Evolutionary conservation across 2,888 invertebrate genomes (phyloP).

Genomic region (Drosophila eohydei): DNA sequence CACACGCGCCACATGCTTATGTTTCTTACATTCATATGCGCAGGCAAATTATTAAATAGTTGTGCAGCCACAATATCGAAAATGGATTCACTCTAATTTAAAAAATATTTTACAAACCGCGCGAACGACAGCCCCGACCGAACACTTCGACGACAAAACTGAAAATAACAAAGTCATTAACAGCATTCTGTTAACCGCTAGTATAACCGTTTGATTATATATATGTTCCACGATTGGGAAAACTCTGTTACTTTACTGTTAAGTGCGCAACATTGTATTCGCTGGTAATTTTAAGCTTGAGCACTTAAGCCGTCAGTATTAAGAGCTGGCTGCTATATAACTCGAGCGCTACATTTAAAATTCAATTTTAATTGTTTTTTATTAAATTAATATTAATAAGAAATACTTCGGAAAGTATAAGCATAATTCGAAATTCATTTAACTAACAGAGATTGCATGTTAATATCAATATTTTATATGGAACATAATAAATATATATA

Average conservation of each 20-base stretch:
- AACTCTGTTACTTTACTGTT: constrained; percentile 2
- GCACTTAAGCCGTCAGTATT: background rate
- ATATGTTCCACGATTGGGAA: background rate
- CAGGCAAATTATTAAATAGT: constrained; percentile 37
- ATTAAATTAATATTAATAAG: constrained; percentile 7
- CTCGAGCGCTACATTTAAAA: constrained; percentile 3
- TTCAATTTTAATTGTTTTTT: background rate
- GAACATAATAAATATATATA: background rate
- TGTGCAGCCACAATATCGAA: constrained; percentile 42
- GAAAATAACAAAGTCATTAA: constrained; percentile 44
- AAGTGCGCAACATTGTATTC: background rate
- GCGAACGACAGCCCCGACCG: constrained; percentile 48
- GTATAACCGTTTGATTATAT: constrained; percentile 3
- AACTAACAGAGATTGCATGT: constrained; percentile 18
- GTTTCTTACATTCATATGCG: constrained; percentile 48
- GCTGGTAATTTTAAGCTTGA: background rate
- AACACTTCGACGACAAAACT: constrained; percentile 42
- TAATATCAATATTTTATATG: constrained; percentile 19
- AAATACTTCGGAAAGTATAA: constrained; percentile 12
- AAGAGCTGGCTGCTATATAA: background rate
- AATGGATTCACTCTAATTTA: constrained; percentile 33
- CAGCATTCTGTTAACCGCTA: constrained; percentile 30
- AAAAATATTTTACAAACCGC: constrained; percentile 33
- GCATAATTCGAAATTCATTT: constrained; percentile 1
- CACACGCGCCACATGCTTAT: constrained; percentile 9